phyloP scores from a whole-genome alignment of 92 coral and sea anemone species.

The Porites lobata region DNA sequence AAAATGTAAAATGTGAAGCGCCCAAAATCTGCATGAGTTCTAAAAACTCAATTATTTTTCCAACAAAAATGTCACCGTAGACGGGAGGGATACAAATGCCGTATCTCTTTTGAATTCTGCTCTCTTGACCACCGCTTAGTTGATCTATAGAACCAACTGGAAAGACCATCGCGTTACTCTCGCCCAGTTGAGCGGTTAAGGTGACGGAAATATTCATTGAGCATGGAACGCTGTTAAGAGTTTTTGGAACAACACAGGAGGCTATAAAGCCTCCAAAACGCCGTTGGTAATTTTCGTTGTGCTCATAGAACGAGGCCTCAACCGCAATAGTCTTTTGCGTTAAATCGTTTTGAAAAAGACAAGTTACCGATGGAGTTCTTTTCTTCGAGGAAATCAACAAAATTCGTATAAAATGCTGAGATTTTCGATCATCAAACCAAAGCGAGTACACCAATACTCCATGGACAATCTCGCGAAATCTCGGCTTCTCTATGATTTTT shows the following conservation, averaged over 20 bases:
- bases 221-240: constrained; percentile 42
- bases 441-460: constrained; percentile 34
- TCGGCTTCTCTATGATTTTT: background rate
- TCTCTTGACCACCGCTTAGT: background rate
- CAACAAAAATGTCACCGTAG: constrained; percentile 33
- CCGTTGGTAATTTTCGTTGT: constrained; percentile 33
- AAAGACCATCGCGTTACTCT: constrained; percentile 30
- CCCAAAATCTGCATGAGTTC: constrained; percentile 68
- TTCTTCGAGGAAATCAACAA: constrained; percentile 21
- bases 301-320: constrained; percentile 11
- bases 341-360: constrained; percentile 10
- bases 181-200: constrained; percentile 20
- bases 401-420: constrained; percentile 20
- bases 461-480: constrained; percentile 25
- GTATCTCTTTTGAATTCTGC: constrained; percentile 17
- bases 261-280: constrained; percentile 67
- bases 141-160: constrained; percentile 50
- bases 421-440: constrained; percentile 37
- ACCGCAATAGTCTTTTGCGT: background rate
- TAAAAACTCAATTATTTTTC: constrained; percentile 66
- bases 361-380: constrained; percentile 25
- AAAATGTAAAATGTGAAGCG: constrained; percentile 67
- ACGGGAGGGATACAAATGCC: constrained; percentile 72
- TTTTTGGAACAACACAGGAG: constrained; percentile 58
- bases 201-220: constrained; percentile 43